Base-by-base conservation (phyloP, 2,888 invertebrate species). In the Falcaria lacertinaria region DNA sequence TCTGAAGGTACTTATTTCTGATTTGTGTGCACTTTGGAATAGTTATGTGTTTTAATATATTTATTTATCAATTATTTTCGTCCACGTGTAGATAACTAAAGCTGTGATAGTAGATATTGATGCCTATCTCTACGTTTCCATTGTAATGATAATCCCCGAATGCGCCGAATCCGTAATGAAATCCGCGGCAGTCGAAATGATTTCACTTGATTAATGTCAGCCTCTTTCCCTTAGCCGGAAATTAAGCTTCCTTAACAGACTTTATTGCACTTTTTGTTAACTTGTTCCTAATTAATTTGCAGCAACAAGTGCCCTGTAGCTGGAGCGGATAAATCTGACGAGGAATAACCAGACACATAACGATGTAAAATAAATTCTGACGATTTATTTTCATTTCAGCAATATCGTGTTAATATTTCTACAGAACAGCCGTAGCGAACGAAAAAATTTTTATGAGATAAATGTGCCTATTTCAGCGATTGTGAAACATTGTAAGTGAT, bases 201-300 rank as follows among this genome's bases (percentile, higher is more conserved):
- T 77, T 74, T 76, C 63, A 58, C 62, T 77, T 82, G 80, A 82
- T 81, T 79, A 81, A 83, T 82, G 76, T 72, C 69, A 74, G 75
- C 55, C 68, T 70, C 68, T 66, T 70, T 72, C 64, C 67, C 65
- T 65, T 64, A 63, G 64, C 59, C 73, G 77, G 77, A 80, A 81
- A 84, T 84, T 79, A 80, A 79, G 78, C 78, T 78, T 74, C 78
- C 75, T 75, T 75, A 79, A 74, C 74, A 70, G 79, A 80, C 70
- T 79, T 80, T 80, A 83, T 81, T 80, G 78, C 81, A 83, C 65
- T 82, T 83, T 84, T 83, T 84, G 79, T 77, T 77, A 80, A 77
- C 77, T 81, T 80, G 79, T 77, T 74, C 68, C 73, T 80, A 80
- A 81, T 80, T 83, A 84, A 80, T 85, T 77, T 72, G 57, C 60